These are phyloP conservation scores for Desmodus rotundus DNA, from an alignment of 2,113 vertebrate genomes.

Conservation along the genomic window DNA sequence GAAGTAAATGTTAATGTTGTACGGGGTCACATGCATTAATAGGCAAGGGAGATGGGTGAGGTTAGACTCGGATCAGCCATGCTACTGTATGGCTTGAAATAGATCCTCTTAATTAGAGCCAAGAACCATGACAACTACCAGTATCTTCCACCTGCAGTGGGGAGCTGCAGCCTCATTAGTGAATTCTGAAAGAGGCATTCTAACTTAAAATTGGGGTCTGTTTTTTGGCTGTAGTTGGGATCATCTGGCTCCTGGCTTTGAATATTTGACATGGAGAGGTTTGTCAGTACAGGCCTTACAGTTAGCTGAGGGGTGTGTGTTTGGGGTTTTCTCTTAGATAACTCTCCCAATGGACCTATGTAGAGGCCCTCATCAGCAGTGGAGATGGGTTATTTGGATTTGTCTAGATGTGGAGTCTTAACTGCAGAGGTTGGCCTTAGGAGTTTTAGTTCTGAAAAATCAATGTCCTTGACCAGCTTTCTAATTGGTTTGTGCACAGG, in stretches of 20 bases:
- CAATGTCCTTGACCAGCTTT: background rate
- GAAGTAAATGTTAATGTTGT: constrained; percentile 51
- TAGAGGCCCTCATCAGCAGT: background rate
- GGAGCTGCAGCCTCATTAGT: constrained; percentile 74
- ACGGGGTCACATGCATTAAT: constrained; percentile 73
- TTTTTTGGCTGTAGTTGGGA: constrained; percentile 31
- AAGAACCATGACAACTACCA: constrained; percentile 77
- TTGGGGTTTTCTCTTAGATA: constrained; percentile 10
- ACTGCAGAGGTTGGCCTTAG: background rate
- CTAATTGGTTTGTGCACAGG: background rate
- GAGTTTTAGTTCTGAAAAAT: constrained; percentile 20
- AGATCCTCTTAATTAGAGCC: constrained; percentile 68
- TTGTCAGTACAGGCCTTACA: background rate
- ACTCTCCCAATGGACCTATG: constrained; percentile 1
- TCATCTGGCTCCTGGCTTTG: constrained; percentile 24
- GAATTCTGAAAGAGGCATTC: constrained; percentile 69
- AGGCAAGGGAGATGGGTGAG: constrained; percentile 64
- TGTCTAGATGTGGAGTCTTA: background rate
- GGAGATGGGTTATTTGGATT: constrained; percentile 5
- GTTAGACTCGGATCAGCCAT: constrained; percentile 48
- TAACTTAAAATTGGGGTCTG: constrained; percentile 55
- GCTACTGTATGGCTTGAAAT: constrained; percentile 69
- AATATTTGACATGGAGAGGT: constrained; percentile 22
- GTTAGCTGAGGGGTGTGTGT: background rate
- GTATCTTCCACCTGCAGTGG: constrained; percentile 62